Base-by-base conservation (phyloP, 2,113 vertebrate species). In the Rhabdornis inornatus region DNA sequence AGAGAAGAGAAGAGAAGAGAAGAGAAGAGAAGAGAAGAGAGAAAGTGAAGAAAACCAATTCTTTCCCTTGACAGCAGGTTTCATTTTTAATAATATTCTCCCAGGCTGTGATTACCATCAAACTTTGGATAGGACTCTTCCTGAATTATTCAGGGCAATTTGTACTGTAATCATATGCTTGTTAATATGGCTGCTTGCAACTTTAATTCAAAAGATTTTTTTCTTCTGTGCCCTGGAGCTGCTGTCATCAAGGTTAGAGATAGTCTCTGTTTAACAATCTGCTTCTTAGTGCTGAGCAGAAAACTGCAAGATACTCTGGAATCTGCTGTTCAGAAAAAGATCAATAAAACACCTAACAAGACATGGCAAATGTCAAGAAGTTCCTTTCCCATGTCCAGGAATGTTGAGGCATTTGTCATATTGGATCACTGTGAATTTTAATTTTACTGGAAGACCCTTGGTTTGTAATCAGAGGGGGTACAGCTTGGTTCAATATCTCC, bases 71-170 rank as follows among this genome's bases (percentile, higher is more conserved):
- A 56, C 24, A 72, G 21, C 6, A 71, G 52, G 61, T 74, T 92
- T 79, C 39, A 40, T 74, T 89, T 94, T 84, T 72, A 82, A 85
- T 76, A 84, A 53, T 72, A 92, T 66, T 45, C 82, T 90, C 45
- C 57, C 33, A 66, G 87, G 33, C 71, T 70, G 33, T 78, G 87
- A 96, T 94, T 96, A 75, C 55, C 65, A 92, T 95, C 87, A 71
- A 40, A 89, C 55, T 95, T 95, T n/a, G 63, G 79, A 71, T 68
- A 59, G n/a, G 47, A 68, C 50, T 93, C 55, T 88, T 72, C 77
- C n/a, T 95, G 74, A 95, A 96, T 91, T 81, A 96, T 96, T 95
- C 95, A 96, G 74, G 92, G n/a, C 90, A 96, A 95, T 96, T 96
- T 97, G 83, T 92, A 85, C 74, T 90, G 44, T 94, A 97, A 96